Base-by-base conservation (phyloP, 2,888 invertebrate genomes). In the Amorpha juglandis region DNA sequence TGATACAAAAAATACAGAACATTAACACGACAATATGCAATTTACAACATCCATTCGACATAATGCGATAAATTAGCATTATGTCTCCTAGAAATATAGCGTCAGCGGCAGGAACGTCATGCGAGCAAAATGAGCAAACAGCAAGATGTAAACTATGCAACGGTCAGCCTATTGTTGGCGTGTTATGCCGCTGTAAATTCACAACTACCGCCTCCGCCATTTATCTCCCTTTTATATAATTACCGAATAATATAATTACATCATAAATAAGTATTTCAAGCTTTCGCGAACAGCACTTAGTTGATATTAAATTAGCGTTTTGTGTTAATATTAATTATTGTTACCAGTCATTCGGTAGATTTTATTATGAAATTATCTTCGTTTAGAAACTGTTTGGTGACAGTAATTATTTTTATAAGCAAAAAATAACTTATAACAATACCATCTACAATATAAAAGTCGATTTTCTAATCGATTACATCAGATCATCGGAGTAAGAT, bases 141-240 rank as follows among this genome's bases (percentile, higher is more conserved):
- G 68, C 68, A 70, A 77, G 79, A 77, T 78, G 78, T 74, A 74
- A 80, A 82, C 81, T 79, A 78, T 81, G 83, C 80, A 77, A 77
- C 73, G 72, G 70, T 70, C 77, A 66, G 84, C 90, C 91, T 91
- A 91, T 92, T 92, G 92, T 92, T 92, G 84, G 92, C 89, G 88
- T 89, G 88, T 87, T 86, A 74, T 79, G 75, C 76, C 81, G 78
- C 86, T 79, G 89, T 91, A 87, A 90, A 90, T 91, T 81, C 78
- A 72, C 77, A 74, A 74, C 79, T 78, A 79, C 81, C 74, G 78
- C 76, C 82, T 78, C 78, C 79, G 80, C 70, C 77, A 83, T 87
- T 79, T 78, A 82, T 83, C 86, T 83, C 78, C 68, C 71, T 73
- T 74, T 74, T 77, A 81, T 81, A 81, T 84, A 88, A 89, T 88